phyloP scores from a whole-genome alignment of 2,113 vertebrate genomes.

The Hiodon alosoides region DNA sequence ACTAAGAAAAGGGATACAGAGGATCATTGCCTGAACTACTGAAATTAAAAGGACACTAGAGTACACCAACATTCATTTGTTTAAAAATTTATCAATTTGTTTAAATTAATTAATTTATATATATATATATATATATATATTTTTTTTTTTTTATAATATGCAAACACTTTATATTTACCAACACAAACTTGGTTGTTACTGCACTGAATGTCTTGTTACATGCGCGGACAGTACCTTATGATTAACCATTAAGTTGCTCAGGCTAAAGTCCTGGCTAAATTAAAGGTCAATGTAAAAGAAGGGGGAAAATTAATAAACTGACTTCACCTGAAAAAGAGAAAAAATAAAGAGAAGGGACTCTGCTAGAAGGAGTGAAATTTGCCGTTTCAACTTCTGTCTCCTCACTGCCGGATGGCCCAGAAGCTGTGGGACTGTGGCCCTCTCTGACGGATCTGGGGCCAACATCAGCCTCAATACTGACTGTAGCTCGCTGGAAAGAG shows the following conservation, averaged over 20 bases:
- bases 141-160: too few species aligned
- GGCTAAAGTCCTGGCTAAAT: background rate
- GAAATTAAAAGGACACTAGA: background rate
- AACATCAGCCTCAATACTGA: slow-evolving; percentile 73
- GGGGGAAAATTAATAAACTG: background rate
- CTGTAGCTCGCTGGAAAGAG: slow-evolving; percentile 70
- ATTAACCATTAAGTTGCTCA: background rate
- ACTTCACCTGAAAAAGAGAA: slow-evolving; percentile 65
- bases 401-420: slow-evolving; percentile 62
- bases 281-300: background rate
- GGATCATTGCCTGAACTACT: background rate
- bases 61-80: background rate
- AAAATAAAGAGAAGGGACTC: slow-evolving; percentile 55
- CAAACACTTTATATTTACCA: too few species aligned
- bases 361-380: slow-evolving; percentile 45
- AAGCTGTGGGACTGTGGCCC: slow-evolving; percentile 67
- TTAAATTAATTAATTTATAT: background rate
- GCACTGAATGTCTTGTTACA: too few species aligned
- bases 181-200: too few species aligned
- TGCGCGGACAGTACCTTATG: too few species aligned
- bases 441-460: slow-evolving; percentile 61
- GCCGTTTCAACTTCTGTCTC: slow-evolving; percentile 60
- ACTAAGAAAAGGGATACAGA: slow-evolving; percentile 23
- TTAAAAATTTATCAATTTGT: background rate
- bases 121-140: too few species aligned